A percentile compares a stretch with the other conserved stretches of the same genome.
Evolutionary conservation across 2,797 vertebrate species (phyloP).

Genomic region (Podarcis lilfordi): DNA sequence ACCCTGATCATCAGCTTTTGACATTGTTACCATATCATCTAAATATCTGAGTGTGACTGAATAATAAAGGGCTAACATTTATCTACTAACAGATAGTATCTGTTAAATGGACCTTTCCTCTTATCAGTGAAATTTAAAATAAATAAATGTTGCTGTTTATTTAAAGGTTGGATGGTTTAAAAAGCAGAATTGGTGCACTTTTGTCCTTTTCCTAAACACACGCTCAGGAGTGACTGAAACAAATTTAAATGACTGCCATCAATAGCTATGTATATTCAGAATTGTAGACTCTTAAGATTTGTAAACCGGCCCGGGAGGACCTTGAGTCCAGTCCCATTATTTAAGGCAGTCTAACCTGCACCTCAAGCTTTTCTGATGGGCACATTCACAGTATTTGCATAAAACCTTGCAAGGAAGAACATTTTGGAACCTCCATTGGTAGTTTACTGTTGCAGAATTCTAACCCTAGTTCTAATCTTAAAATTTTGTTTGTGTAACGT

Average conservation of each 20-base stretch:
- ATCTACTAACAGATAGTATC: neutral
- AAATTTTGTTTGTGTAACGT: neutral
- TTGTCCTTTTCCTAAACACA: neutral
- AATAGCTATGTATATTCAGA: neutral
- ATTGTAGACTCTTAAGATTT: neutral
- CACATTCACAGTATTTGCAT: neutral
- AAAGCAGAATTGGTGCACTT: neutral
- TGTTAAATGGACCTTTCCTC: neutral
- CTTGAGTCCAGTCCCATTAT: neutral
- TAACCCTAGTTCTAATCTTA: neutral
- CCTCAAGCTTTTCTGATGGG: neutral
- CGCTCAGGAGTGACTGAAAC: neutral
- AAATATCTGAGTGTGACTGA: conserved; percentile 30
- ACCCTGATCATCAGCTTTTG: conserved; percentile 3
- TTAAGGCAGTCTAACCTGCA: neutral
- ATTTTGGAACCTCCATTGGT: neutral
- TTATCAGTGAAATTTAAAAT: neutral
- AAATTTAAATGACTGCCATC: neutral
- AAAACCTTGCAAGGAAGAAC: neutral
- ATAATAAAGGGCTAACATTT: conserved; percentile 14
- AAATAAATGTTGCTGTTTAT: neutral
- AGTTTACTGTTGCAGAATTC: neutral
- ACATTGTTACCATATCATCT: conserved; percentile 26
- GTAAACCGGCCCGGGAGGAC: neutral
- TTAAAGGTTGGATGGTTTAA: too few relatives aligned